Conservation (phyloP, 1,140 invertebrate genomes). For the Caerostris darwini region DNA sequence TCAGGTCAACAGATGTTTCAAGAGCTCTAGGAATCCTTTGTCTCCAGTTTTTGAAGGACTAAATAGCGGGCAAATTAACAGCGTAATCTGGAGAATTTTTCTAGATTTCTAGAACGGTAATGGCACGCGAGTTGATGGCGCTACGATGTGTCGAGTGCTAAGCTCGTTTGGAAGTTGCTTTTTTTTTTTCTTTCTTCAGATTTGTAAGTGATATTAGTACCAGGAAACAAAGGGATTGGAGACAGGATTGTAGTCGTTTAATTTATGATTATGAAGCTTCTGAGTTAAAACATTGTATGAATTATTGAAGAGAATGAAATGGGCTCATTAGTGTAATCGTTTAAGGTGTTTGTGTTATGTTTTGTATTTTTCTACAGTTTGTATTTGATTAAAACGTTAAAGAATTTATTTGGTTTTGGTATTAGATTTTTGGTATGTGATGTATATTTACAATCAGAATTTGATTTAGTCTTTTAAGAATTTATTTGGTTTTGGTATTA, state of each 20-base stretch:
- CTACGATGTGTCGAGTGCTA: background rate
- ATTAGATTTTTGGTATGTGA: too few species aligned
- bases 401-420: too few species aligned
- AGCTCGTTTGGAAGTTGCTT: background rate
- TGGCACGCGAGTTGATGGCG: slow-evolving; percentile 12
- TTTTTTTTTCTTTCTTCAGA: background rate
- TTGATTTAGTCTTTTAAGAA: too few species aligned
- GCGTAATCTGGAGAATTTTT: slow-evolving; percentile 35
- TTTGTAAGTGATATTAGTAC: too few species aligned
- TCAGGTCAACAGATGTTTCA: slow-evolving; percentile 26
- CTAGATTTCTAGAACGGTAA: background rate
- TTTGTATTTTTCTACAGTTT: too few species aligned
- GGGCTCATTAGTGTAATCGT: too few species aligned
- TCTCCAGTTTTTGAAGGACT: background rate
- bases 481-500: too few species aligned
- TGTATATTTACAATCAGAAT: too few species aligned
- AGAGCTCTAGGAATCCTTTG: background rate
- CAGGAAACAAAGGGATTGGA: too few species aligned
- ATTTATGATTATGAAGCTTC: background rate
- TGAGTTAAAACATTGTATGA: background rate
- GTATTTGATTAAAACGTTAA: too few species aligned
- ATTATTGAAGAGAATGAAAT: too few species aligned
- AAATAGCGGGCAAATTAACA: slow-evolving; percentile 24
- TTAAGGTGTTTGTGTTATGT: too few species aligned
- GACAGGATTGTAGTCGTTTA: background rate